Conservation (phyloP, 2,888 invertebrate species). For the Tetropium fuscum region DNA sequence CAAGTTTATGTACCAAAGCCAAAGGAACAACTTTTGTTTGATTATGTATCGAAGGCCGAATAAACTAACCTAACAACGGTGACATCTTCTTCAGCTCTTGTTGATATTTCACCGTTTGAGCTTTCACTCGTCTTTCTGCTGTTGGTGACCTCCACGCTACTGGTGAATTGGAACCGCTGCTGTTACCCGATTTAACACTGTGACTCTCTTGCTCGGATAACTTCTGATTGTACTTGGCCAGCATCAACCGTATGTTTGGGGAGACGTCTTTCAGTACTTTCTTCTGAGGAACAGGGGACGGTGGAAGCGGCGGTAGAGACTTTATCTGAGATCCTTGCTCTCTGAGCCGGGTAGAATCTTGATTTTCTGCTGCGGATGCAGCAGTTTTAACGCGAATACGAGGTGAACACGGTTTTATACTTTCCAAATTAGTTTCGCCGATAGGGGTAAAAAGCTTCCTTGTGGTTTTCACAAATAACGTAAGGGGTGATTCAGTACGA, state of each 20-base stretch:
- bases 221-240: constrained; percentile 77
- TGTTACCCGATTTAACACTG: constrained; percentile 62
- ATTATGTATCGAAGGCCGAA: background rate
- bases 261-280: constrained; percentile 75
- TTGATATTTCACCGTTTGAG: constrained; percentile 67
- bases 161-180: constrained; percentile 76
- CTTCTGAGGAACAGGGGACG: constrained; percentile 70
- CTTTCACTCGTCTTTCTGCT: constrained; percentile 71
- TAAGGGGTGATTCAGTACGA: constrained; percentile 62
- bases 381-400: background rate
- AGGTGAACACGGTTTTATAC: constrained; percentile 24
- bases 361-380: background rate
- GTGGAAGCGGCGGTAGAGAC: constrained; percentile 69
- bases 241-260: constrained; percentile 78
- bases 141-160: constrained; percentile 73
- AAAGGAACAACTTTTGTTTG: too few relatives aligned
- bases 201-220: constrained; percentile 70
- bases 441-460: constrained; percentile 81
- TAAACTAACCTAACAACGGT: constrained; percentile 48
- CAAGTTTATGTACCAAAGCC: too few relatives aligned
- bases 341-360: background rate
- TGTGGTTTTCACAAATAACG: constrained; percentile 84
- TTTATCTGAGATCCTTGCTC: constrained; percentile 5
- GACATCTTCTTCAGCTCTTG: constrained; percentile 64
- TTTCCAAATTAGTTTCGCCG: constrained; percentile 48